Base-by-base conservation (phyloP, 92 coral and sea anemone species). In the Zoanthus sociatus region DNA sequence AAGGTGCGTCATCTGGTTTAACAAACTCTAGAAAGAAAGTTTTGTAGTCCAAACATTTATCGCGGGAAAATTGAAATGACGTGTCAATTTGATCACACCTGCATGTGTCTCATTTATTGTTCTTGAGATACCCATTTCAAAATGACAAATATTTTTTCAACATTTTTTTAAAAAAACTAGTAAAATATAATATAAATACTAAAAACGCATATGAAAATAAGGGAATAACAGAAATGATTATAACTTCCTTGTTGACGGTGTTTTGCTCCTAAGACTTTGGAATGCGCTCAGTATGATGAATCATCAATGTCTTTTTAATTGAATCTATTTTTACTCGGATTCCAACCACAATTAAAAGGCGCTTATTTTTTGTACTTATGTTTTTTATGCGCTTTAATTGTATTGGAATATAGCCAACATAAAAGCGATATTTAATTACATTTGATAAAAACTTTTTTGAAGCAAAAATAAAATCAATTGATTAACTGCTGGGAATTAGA, bases 211-310 rank as follows among this genome's bases (percentile, higher is more conserved):
- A 77, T 51, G 37, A 53, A 31, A 76, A 47, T 48, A 21, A 21
- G 64, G 33, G n/a, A 64, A 78, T 11, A 37, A 1, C 16, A 60
- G 33, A 47, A 46, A 12, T 77, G 82, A 68, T 81, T 48, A 44
- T 64, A 45, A 66, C 73, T 44, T 37, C 85, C 45, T 42, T 46
- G 85, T 64, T 53, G 58, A 77, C 85, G 70, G 48, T 18, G 9
- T 15, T 33, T 48, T 21, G 63, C 42, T 1, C n/a, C 31, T 4
- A 14, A 30, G 17, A 76, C 61, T 18, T 64, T 81, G 73, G 64
- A 48, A 81, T 46, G 32, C 31, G 21, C 53, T 26, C 3, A 81
- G 85, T 81, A 66, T 81, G 85, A 81, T 66, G 73, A 81, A 81
- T 81, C 85, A 64, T 81, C 85, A 81, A 63, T 45, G 13, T 18